A percentile compares a stretch with the other conserved stretches of the same genome.
These are phyloP conservation scores for Drosophila mimetica DNA, from an alignment of 2,888 invertebrate genomes.

Conservation along the genomic window DNA sequence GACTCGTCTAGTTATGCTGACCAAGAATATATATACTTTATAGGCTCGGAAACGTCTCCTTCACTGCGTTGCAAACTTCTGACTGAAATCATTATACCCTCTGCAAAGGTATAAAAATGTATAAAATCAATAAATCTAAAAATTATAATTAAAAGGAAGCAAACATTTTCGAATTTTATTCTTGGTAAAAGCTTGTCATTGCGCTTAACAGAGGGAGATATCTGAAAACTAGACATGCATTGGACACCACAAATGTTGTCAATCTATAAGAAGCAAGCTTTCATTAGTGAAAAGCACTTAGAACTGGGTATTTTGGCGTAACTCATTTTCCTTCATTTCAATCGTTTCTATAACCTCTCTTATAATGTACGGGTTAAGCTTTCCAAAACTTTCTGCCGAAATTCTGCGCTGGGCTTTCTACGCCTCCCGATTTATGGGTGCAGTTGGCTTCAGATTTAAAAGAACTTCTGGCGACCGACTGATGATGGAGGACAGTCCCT, in stretches of 20 bases:
- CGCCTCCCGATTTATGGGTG: neutral
- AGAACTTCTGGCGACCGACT: neutral
- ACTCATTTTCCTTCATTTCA: neutral
- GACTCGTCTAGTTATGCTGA: no score
- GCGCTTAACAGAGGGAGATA: neutral
- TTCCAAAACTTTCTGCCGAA: neutral
- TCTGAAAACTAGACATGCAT: neutral
- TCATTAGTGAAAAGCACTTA: neutral
- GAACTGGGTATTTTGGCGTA: no score
- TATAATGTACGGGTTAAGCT: neutral
- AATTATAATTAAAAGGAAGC: no score
- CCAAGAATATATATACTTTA: no score
- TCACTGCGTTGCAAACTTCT: no score
- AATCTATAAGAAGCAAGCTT: no score
- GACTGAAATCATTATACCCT: no score
- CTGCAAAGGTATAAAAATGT: no score
- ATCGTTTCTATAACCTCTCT: neutral
- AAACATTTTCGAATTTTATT: no score
- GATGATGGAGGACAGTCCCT: neutral
- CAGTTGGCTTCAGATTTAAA: neutral
- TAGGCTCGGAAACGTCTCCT: no score
- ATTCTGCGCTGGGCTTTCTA: conserved; percentile 2
- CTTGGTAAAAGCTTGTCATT: no score
- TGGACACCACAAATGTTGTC: neutral
- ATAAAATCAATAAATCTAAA: no score